A percentile compares a stretch with the other conserved stretches of the same genome.
Evolutionary conservation across 1,140 invertebrate species (phyloP).

Genomic region (Diabrotica undecimpunctata): DNA sequence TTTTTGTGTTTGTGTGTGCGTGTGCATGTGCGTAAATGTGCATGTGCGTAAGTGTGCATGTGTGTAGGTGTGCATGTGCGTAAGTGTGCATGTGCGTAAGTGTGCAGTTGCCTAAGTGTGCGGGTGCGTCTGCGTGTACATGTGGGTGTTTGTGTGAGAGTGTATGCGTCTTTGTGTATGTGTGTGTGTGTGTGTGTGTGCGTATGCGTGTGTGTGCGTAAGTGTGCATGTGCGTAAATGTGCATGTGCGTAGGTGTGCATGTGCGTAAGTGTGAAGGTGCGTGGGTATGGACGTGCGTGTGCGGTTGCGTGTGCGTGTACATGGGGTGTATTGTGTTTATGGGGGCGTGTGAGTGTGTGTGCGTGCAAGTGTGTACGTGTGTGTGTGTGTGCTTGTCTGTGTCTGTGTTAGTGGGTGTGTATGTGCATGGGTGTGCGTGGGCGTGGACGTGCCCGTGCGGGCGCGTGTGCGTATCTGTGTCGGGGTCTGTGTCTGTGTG

Average conservation of each 20-base stretch:
- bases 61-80: too few species aligned
- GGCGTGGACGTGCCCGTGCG: not conserved
- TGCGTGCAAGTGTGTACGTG: not conserved
- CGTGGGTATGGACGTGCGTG: not conserved
- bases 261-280: not conserved
- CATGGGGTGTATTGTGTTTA: not conserved
- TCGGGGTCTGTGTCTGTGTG: not conserved
- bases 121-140: not conserved
- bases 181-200: not conserved
- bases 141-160: not conserved
- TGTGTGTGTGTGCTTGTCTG: too few species aligned
- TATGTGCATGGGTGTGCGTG: not conserved
- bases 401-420: not conserved
- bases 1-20: too few species aligned
- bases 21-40: too few species aligned
- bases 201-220: not conserved
- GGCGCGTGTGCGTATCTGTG: not conserved
- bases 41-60: too few species aligned
- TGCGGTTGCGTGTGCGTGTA: not conserved
- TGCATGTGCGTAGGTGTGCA: not conserved
- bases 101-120: too few species aligned
- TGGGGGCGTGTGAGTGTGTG: not conserved
- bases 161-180: not conserved
- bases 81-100: too few species aligned
- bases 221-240: not conserved